Base-by-base conservation (phyloP, 2,888 invertebrate species). In the Corythucha ciliata region DNA sequence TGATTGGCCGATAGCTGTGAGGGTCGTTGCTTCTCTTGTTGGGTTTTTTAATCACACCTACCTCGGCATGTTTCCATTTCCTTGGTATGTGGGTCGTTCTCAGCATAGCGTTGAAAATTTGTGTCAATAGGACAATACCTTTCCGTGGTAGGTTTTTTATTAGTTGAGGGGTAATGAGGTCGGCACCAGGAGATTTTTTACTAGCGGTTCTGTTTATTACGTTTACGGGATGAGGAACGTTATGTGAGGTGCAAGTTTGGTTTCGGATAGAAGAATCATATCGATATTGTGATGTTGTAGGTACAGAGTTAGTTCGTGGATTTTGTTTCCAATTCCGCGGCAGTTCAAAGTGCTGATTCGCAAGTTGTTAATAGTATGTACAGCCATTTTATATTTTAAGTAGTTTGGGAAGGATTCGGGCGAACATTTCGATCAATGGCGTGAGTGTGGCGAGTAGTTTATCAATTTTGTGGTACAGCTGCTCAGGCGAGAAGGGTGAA, bases 381-480 rank as follows among this genome's bases (percentile, higher is more conserved):
- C 29, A 14, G 29, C 16, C 16, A 26, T 29, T 29, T 27, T 44
- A 27, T 27, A 14, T 36, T 36, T 36, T 36, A 12, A 36, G 36
- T 36, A 44, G 18, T n/a, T 27, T 44, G 29, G 44, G 44, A 22
- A 40, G 40, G n/a, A 40, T 40, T 40, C 25, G 40, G 22, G 26
- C 25, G 26, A 25, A 25, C 25, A 24, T 41, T 25, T 41, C 41
- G 2, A 25, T 41, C 3, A 40, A 24, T 22, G 40, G 40, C 14
- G 40, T 40, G 40, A 40, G 40, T 8, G 40, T 22, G 14, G 24
- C 21, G 40, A 40, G 40, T n/a, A 22, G n/a, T 40, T 40, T 40
- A 40, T 40, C 40, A n/a, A 40, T 40, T 40, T 40, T 40, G 4
- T 22, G 8, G 24, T 24, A 21, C 24, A 40, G 40, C 40, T 22